phyloP scores from a whole-genome alignment of 2,888 invertebrate species.

The Tillus elongatus region DNA sequence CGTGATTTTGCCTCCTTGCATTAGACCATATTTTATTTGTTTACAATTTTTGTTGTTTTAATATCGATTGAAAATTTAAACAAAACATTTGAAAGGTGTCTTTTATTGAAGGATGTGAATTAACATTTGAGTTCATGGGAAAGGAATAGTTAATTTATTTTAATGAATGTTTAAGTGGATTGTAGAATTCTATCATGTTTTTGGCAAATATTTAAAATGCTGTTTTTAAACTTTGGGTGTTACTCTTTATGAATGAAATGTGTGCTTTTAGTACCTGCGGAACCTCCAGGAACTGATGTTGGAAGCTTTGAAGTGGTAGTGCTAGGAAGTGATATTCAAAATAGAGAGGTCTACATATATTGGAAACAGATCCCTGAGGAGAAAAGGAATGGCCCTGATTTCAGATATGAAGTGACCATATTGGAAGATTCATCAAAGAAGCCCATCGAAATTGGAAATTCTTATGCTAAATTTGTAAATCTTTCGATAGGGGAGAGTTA shows the following conservation, averaged over 20 bases:
- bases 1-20: no score
- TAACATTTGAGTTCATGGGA: no score
- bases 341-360: slow-evolving; percentile 60
- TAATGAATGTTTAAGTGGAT: no score
- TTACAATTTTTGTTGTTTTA: no score
- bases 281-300: slow-evolving; percentile 59
- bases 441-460: slow-evolving; percentile 48
- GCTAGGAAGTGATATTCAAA: slow-evolving; percentile 39
- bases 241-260: slow-evolving; percentile 7
- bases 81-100: no score
- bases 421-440: slow-evolving; percentile 33
- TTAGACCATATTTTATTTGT: no score
- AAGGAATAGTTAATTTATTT: no score
- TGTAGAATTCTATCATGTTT: no score
- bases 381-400: slow-evolving; percentile 65
- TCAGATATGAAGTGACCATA: slow-evolving; percentile 56
- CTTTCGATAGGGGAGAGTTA: slow-evolving; percentile 41
- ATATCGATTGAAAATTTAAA: no score
- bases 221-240: no score
- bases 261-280: slow-evolving; percentile 53
- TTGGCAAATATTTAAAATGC: no score
- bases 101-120: no score
- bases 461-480: slow-evolving; percentile 52
- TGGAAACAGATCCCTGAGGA: slow-evolving; percentile 66
- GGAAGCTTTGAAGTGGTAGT: slow-evolving; percentile 60